Evolutionary conservation across 2,797 vertebrate species (phyloP).

Genomic region (Xerus rutilus): DNA sequence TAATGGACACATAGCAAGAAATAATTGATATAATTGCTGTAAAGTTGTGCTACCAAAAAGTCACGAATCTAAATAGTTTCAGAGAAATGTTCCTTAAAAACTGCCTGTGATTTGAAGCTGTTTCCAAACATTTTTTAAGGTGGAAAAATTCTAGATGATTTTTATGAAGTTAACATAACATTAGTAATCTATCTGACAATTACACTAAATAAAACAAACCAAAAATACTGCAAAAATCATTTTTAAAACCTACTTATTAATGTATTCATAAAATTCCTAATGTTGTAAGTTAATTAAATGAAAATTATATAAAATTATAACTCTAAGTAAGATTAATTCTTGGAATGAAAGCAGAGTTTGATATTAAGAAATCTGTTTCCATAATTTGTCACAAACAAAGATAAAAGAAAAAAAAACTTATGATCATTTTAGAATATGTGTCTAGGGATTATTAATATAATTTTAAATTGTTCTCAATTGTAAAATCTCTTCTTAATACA

Average conservation of each 20-base stretch:
- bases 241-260: neutral
- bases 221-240: neutral
- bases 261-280: conserved; percentile 7
- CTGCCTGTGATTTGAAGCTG: neutral
- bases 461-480: neutral
- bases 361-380: neutral
- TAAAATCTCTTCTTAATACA: neutral
- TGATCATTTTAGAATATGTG: neutral
- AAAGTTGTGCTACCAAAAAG: neutral
- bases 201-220: neutral
- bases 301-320: conserved; percentile 10
- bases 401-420: neutral
- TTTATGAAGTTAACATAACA: conserved; percentile 8
- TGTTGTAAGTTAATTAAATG: neutral
- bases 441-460: neutral
- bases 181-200: neutral
- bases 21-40: neutral
- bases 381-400: neutral
- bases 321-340: neutral
- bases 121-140: neutral
- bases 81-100: neutral
- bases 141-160: neutral
- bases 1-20: neutral
- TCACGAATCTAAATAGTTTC: neutral
- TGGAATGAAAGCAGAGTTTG: neutral